These are phyloP conservation scores for Ephydatia muelleri DNA, from an alignment of 37 sponge, comb jelly and placozoan genomes.

Conservation along the genomic window DNA sequence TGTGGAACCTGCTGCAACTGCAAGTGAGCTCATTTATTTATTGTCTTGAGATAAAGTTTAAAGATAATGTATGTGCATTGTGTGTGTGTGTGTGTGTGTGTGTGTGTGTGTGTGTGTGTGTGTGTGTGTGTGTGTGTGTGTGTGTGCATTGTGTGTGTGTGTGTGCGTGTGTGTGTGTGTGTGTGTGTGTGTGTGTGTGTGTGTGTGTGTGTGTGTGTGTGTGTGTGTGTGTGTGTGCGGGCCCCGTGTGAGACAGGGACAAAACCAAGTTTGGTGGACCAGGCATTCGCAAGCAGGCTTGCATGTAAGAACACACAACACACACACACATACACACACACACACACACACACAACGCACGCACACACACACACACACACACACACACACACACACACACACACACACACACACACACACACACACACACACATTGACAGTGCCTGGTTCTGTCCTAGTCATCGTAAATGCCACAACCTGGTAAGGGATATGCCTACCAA, in stretches of 20 bases:
- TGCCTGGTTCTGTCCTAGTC: slow-evolving; percentile 14
- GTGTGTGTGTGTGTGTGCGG: slow-evolving; percentile 4
- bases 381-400: not conserved
- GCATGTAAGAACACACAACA: slow-evolving; percentile 53
- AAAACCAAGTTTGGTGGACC: slow-evolving; percentile 76
- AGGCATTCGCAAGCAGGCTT: slow-evolving; percentile 65
- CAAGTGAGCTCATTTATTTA: slow-evolving; percentile 17
- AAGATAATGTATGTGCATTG: not conserved
- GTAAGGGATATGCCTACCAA: slow-evolving; percentile 28
- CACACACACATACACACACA: not conserved
- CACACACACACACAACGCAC: not conserved
- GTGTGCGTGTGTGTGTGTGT: no score
- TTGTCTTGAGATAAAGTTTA: not conserved
- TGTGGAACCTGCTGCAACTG: slow-evolving; percentile 71
- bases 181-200: not conserved
- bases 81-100: slow-evolving; percentile 4
- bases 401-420: not conserved
- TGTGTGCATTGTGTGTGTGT: no score
- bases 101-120: not conserved
- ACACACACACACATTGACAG: not conserved
- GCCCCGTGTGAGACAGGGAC: slow-evolving; percentile 30
- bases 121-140: not conserved
- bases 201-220: not conserved
- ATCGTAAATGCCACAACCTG: slow-evolving; percentile 63
- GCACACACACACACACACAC: not conserved